These are phyloP conservation scores for Pemphigus obesinymphae DNA, from an alignment of 1,140 invertebrate genomes.

Conservation along the genomic window DNA sequence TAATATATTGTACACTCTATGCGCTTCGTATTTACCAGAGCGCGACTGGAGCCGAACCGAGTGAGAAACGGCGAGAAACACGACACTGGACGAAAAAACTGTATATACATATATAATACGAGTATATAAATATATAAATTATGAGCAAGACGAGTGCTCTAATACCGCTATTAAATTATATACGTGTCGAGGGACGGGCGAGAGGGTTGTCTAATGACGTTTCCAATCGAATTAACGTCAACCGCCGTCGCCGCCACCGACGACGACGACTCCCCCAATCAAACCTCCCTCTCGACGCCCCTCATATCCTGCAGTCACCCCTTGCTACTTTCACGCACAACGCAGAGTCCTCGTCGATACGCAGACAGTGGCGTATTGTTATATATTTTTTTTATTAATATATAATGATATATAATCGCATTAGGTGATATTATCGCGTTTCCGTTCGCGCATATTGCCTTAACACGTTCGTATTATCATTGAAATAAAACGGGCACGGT, in stretches of 20 bases:
- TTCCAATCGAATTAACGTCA: constrained; percentile 29
- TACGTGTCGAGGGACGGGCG: background rate
- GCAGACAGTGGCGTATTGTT: too few relatives aligned
- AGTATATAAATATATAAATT: background rate
- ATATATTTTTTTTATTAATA: too few relatives aligned
- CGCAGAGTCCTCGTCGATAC: too few relatives aligned
- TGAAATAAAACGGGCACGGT: too few relatives aligned
- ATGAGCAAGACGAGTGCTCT: background rate
- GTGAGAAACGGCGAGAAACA: background rate
- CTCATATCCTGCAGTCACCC: too few relatives aligned
- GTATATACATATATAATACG: background rate
- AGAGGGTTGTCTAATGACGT: background rate
- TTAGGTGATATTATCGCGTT: too few relatives aligned
- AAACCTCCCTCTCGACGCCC: background rate
- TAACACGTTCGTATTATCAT: too few relatives aligned
- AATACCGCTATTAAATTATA: background rate
- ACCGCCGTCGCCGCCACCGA: background rate
- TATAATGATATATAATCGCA: too few relatives aligned
- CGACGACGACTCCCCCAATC: background rate
- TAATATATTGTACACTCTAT: too few relatives aligned
- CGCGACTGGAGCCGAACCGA: background rate
- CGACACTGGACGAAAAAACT: constrained; percentile 19
- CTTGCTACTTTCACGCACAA: too few relatives aligned
- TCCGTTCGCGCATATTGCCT: too few relatives aligned
- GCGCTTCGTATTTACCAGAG: background rate